Evolutionary conservation across 2,797 vertebrate species (phyloP).

Genomic region (Toxotes lorentzi): DNA sequence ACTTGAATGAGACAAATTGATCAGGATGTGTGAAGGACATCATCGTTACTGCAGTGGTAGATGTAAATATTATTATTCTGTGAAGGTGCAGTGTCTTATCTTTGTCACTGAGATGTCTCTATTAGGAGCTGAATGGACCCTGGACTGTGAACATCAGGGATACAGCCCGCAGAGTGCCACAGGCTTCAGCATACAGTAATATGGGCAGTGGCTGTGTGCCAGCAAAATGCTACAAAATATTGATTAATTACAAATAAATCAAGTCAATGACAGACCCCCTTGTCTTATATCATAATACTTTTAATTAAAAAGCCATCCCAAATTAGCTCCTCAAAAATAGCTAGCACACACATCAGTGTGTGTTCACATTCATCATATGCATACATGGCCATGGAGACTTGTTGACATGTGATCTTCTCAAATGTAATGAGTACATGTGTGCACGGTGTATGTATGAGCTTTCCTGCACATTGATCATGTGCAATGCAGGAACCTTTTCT

Average conservation of each 20-base stretch:
- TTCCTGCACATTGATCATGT: conserved; percentile 6
- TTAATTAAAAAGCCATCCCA: conserved; percentile 57
- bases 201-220: conserved; percentile 36
- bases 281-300: conserved; percentile 30
- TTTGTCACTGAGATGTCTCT: conserved; percentile 18
- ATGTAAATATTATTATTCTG: conserved; percentile 39
- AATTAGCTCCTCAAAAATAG: conserved; percentile 45
- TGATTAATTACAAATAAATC: conserved; percentile 58
- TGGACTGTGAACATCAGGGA: neutral
- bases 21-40: conserved; percentile 34
- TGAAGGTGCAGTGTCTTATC: conserved; percentile 12
- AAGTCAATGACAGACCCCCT: conserved; percentile 25
- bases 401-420: neutral
- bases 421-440: conserved; percentile 9
- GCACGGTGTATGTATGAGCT: neutral
- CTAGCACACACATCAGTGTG: conserved; percentile 4
- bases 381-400: neutral
- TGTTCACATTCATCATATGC: conserved; percentile 17
- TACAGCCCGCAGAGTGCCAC: neutral
- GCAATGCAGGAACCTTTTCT: neutral
- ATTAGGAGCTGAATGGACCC: conserved; percentile 17
- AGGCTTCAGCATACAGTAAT: conserved; percentile 6
- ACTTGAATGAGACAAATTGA: conserved; percentile 56
- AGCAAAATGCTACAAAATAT: conserved; percentile 35
- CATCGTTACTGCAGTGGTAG: conserved; percentile 31